Conservation (phyloP, 1,140 invertebrate genomes). For the Stenopsyche tienmushanensis region DNA sequence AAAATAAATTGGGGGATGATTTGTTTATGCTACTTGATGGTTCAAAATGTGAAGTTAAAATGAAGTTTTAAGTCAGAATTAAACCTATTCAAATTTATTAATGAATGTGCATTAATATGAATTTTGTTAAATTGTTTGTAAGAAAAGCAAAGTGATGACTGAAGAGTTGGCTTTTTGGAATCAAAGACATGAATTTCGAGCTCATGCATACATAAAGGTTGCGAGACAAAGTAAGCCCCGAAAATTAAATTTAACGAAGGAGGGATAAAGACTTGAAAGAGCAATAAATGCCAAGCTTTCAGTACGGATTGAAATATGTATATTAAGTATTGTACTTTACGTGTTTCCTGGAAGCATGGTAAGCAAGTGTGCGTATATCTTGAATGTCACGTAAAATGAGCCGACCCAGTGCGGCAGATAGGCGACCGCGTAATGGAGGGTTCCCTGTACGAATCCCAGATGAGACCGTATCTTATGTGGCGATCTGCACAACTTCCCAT, state of each 20-base stretch:
- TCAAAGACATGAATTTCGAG: too few relatives aligned
- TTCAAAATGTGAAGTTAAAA: too few relatives aligned
- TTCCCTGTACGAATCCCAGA: neutral
- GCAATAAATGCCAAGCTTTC: slow-evolving; percentile 4
- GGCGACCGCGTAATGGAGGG: neutral
- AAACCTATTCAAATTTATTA: too few relatives aligned
- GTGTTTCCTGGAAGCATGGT: neutral
- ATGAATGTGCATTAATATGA: too few relatives aligned
- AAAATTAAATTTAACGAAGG: neutral
- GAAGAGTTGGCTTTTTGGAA: too few relatives aligned
- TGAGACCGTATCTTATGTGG: slow-evolving; percentile 1
- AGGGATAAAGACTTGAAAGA: neutral
- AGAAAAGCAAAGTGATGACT: too few relatives aligned
- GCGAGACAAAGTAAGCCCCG: too few relatives aligned
- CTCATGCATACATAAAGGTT: too few relatives aligned
- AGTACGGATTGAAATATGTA: slow-evolving; percentile 1
- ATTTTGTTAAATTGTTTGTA: too few relatives aligned
- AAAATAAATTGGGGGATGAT: too few relatives aligned
- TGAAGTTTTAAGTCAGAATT: too few relatives aligned
- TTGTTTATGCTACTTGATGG: too few relatives aligned
- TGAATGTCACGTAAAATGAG: slow-evolving; percentile 12
- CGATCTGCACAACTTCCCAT: slow-evolving; percentile 19
- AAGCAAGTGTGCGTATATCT: neutral
- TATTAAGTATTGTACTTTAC: neutral
- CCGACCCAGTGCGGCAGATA: neutral